Evolutionary conservation across 2,888 invertebrate species (phyloP).

Genomic region (Margaritifera margaritifera): DNA sequence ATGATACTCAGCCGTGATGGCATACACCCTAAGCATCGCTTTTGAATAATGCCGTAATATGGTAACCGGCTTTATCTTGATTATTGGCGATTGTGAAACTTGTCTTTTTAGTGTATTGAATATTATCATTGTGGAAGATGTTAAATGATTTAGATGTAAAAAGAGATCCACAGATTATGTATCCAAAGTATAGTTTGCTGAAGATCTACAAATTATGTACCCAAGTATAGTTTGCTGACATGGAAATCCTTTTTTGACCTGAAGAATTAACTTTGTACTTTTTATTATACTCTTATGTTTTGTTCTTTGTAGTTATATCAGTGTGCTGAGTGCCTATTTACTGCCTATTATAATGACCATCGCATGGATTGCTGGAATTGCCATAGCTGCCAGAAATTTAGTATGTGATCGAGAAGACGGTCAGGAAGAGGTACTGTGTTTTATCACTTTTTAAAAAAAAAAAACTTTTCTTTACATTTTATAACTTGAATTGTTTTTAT

Average conservation of each 20-base stretch:
- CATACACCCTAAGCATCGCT: no score
- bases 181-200: no score
- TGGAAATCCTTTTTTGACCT: neutral
- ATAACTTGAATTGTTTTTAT: neutral
- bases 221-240: no score
- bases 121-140: no score
- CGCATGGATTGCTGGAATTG: slow-evolving; percentile 72
- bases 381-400: slow-evolving; percentile 68
- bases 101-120: no score
- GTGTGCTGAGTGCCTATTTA: slow-evolving; percentile 61
- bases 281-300: neutral
- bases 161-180: no score
- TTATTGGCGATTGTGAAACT: no score
- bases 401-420: slow-evolving; percentile 72
- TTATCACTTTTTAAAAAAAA: slow-evolving; percentile 23
- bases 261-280: neutral
- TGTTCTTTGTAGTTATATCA: slow-evolving; percentile 62
- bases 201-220: no score
- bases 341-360: slow-evolving; percentile 72
- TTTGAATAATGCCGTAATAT: no score
- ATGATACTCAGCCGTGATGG: no score
- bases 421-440: slow-evolving; percentile 66
- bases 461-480: neutral
- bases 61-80: no score
- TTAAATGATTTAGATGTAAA: no score